Conservation (phyloP, 2,113 vertebrate species). For the Indicator maculatus region DNA sequence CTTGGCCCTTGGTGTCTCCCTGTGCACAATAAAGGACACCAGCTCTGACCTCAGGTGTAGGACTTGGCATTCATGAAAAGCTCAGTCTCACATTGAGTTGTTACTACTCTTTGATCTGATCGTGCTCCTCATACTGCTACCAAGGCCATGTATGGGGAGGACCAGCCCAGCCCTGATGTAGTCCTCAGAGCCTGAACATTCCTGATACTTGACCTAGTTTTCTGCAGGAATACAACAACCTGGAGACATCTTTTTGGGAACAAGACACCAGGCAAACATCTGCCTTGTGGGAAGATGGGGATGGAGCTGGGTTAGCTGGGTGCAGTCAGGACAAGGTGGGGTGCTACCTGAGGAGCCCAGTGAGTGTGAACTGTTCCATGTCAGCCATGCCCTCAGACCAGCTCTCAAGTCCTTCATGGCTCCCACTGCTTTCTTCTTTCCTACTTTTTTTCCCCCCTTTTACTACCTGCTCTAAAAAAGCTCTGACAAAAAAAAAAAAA, state of each 20-base stretch:
- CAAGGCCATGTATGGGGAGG: rapidly evolving
- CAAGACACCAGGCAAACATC: neutral
- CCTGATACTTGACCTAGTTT: neutral
- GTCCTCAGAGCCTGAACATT: neutral
- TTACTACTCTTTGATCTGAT: rapidly evolving
- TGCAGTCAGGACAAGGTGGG: neutral
- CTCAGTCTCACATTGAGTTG: rapidly evolving
- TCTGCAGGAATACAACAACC: neutral
- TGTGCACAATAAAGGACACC: neutral
- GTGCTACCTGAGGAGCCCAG: neutral
- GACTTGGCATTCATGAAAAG: neutral
- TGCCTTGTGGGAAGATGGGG: neutral
- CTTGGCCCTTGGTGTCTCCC: rapidly evolving
- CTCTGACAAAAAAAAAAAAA: neutral
- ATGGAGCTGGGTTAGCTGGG: neutral
- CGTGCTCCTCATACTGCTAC: neutral
- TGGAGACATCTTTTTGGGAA: neutral
- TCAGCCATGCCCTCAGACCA: neutral
- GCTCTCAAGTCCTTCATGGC: neutral
- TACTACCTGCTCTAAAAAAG: neutral
- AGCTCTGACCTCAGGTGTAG: neutral
- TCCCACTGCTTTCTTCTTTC: neutral
- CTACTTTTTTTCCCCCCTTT: neutral
- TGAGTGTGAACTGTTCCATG: neutral
- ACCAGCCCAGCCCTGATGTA: neutral